These are phyloP conservation scores for Nymphicus hollandicus DNA, from an alignment of 2,113 vertebrate species.

Conservation along the genomic window DNA sequence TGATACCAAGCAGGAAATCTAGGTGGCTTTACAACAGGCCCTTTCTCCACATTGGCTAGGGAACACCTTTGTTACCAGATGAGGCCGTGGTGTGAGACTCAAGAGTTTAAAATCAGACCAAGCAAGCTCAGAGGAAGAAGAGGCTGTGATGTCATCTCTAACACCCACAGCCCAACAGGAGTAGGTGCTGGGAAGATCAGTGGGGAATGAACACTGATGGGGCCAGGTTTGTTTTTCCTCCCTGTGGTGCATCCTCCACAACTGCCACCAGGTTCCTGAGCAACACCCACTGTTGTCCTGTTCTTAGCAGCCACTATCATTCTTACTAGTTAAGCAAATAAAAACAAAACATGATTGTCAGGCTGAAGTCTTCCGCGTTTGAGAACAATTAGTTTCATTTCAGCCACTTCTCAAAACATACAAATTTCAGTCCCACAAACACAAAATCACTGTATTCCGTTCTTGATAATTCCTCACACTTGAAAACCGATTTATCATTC, in stretches of 20 bases:
- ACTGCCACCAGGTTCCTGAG: not conserved
- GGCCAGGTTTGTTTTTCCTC: not conserved
- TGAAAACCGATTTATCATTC: not conserved
- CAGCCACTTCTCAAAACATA: not conserved
- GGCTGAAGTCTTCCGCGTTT: not conserved
- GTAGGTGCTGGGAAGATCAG: not conserved
- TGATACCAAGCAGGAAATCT: not conserved
- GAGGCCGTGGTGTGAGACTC: not conserved
- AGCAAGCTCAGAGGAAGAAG: not conserved
- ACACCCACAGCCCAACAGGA: fast-evolving
- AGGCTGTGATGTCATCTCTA: not conserved
- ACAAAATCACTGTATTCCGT: not conserved
- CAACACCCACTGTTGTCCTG: fast-evolving
- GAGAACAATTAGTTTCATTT: not conserved
- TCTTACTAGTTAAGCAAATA: not conserved
- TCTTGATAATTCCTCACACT: fast-evolving
- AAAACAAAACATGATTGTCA: not conserved
- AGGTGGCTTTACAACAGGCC: not conserved
- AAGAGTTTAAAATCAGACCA: not conserved
- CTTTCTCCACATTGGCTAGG: not conserved
- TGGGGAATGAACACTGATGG: not conserved
- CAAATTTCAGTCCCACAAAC: not conserved
- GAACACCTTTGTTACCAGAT: not conserved
- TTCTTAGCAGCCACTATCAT: not conserved
- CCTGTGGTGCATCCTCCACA: fast-evolving